Evolutionary conservation across 30 jellyfish, hydroid and myxozoan genomes (phyloP).

Genomic region (Catostylus mosaicus): DNA sequence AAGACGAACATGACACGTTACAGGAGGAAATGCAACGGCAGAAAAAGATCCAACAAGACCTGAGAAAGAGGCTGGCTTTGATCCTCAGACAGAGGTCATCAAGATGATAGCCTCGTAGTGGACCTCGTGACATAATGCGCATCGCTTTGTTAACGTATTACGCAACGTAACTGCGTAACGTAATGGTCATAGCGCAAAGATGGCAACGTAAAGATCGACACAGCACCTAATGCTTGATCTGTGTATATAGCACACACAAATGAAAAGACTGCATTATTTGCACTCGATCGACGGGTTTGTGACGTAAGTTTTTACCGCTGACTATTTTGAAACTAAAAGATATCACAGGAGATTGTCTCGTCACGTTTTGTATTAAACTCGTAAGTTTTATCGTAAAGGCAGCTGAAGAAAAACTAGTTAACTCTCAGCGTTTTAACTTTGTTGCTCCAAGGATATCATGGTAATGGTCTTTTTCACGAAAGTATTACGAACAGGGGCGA

Average conservation of each 20-base stretch:
- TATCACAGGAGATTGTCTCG: too few relatives aligned
- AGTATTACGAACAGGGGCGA: too few relatives aligned
- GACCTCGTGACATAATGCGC: neutral
- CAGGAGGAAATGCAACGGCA: constrained; percentile 52
- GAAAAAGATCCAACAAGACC: constrained; percentile 52
- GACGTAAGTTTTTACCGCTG: too few relatives aligned
- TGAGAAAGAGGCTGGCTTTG: constrained; percentile 50
- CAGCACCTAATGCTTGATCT: too few relatives aligned
- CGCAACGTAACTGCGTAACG: neutral
- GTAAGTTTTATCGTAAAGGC: neutral
- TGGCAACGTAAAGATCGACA: neutral
- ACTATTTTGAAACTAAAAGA: too few relatives aligned
- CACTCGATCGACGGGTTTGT: too few relatives aligned
- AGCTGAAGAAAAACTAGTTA: too few relatives aligned
- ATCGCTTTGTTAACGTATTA: neutral
- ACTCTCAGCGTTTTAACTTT: too few relatives aligned
- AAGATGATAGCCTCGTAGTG: neutral
- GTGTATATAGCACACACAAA: too few relatives aligned
- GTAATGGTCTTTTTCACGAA: too few relatives aligned
- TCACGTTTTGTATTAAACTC: neutral
- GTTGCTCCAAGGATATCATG: too few relatives aligned
- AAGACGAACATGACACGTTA: constrained; percentile 33
- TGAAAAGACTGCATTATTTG: too few relatives aligned
- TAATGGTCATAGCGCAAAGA: neutral
- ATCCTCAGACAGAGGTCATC: constrained; percentile 14